Evolutionary conservation across 2,888 invertebrate genomes (phyloP), one percentile per base, ranked within the genome.

Genomic region (Diplolepis rosae): DNA sequence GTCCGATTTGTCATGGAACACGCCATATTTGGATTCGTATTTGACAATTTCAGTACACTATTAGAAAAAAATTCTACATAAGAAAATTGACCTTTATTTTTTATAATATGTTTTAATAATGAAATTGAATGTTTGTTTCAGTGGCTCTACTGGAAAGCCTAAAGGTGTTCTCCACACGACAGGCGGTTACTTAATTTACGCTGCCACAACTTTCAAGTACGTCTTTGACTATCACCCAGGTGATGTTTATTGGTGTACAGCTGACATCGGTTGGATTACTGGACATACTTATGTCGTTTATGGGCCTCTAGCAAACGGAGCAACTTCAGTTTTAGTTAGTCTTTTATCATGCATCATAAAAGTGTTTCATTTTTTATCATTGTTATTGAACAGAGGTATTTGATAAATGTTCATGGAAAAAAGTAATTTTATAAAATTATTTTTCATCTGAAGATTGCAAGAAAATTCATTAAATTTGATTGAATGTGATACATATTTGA

Each of bases 91-190:
- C n/a, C n/a, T n/a, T n/a, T n/a, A n/a, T n/a, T 35, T 52, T 52
- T 27, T 45, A 15, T 1, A 70, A 27, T 6, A 30, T 5, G 28
- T 61, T 66, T 2, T 0, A 72, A 13, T 11, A n/a, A 15, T 11
- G 11, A 2, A 15, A 27, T 45, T 28, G 9, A 6, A n/a, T n/a
- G n/a, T 42, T 50, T 11, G 7, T 69, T 65, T 28, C 78, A 93
- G 93, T 82, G 98, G 98, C 0, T 98, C 98, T 0, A 99, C 99
- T 1, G 99, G 99, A 24, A 98, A 98, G 88, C 99, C 99, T 0
- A 99, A 99, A 88, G 99, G 99, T 18, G 98, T 99, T 4, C 89
- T 98, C 32, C 99, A 99, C 89, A 97, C 98, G 0, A 95, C 95
- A 0, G 98, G 93, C 0, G 99, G 99, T 0, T 99, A 98, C 90